phyloP scores from a whole-genome alignment of 2,888 invertebrate genomes.

The Idaea biselata region DNA sequence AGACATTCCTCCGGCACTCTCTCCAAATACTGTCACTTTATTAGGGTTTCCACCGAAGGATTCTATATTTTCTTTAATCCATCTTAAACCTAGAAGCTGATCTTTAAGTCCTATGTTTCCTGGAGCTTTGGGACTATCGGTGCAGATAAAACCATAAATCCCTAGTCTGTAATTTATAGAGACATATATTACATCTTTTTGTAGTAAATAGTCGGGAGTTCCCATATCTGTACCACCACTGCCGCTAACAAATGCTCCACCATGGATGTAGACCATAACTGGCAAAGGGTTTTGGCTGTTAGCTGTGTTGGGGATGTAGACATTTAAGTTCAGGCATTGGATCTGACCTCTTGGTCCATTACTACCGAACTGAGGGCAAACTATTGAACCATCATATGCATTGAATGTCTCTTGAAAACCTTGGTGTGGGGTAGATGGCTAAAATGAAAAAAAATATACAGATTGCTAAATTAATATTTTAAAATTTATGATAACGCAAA shows the following conservation, averaged over 20 bases:
- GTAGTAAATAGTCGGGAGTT: conserved; percentile 33
- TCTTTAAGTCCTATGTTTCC: conserved; percentile 47
- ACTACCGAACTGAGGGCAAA: conserved; percentile 10
- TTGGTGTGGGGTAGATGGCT: conserved; percentile 12
- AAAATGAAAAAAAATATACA: neutral
- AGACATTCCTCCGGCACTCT: conserved; percentile 40
- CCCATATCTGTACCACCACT: conserved; percentile 6
- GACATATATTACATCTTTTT: conserved; percentile 37
- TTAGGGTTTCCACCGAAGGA: conserved; percentile 41
- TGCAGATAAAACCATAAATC: conserved; percentile 44
- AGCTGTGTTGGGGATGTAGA: neutral
- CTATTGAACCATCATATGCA: conserved; percentile 9
- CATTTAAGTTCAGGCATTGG: neutral
- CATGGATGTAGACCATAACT: conserved; percentile 4
- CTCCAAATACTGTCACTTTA: conserved; percentile 38
- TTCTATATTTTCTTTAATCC: conserved; percentile 42
- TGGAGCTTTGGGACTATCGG: conserved; percentile 35
- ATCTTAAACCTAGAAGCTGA: conserved; percentile 36
- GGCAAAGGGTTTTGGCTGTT: neutral
- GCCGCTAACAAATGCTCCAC: conserved; percentile 1
- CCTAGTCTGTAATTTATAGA: conserved; percentile 42
- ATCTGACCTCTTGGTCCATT: neutral
- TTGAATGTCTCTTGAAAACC: conserved; percentile 27
- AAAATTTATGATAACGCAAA: too few relatives aligned
- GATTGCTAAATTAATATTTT: too few relatives aligned